Evolutionary conservation across 2,113 vertebrate genomes (phyloP).

Genomic region (Notechis scutatus): DNA sequence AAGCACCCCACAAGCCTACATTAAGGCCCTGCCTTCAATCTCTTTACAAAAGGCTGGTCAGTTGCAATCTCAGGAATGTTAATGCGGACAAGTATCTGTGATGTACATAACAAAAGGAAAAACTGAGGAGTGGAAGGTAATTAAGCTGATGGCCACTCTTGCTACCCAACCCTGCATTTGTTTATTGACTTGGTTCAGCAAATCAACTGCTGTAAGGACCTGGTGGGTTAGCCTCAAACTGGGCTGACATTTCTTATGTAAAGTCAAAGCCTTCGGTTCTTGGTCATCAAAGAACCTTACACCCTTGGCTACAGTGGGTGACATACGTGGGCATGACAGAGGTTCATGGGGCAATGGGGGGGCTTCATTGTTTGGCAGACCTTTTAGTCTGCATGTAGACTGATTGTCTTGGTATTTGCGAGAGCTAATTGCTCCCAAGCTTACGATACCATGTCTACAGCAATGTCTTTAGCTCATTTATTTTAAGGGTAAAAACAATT

Average conservation of each 20-base stretch:
- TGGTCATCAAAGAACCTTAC: conserved; percentile 71
- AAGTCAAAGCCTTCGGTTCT: conserved; percentile 53
- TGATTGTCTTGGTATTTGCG: conserved; percentile 72
- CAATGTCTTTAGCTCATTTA: conserved; percentile 61
- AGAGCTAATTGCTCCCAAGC: conserved; percentile 72
- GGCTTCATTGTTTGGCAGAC: conserved; percentile 74
- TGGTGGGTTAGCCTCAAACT: conserved; percentile 47
- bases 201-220: conserved; percentile 65
- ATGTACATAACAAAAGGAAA: conserved; percentile 68
- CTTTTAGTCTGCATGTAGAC: conserved; percentile 75
- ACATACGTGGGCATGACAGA: conserved; percentile 77
- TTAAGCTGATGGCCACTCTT: conserved; percentile 62
- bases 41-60: conserved; percentile 70
- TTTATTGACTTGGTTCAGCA: conserved; percentile 68
- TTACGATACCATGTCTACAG: conserved; percentile 51
- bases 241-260: conserved; percentile 52
- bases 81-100: conserved; percentile 74
- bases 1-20: conserved; percentile 70
- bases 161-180: conserved; percentile 51
- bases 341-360: conserved; percentile 67
- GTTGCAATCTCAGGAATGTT: conserved; percentile 80
- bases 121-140: conserved; percentile 64
- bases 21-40: conserved; percentile 72
- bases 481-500: conserved; percentile 47
- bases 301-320: conserved; percentile 65